Evolutionary conservation across 2,888 invertebrate genomes (phyloP), one percentile per base, ranked within the genome.

Genomic region (Caenorhabditis japonica): DNA sequence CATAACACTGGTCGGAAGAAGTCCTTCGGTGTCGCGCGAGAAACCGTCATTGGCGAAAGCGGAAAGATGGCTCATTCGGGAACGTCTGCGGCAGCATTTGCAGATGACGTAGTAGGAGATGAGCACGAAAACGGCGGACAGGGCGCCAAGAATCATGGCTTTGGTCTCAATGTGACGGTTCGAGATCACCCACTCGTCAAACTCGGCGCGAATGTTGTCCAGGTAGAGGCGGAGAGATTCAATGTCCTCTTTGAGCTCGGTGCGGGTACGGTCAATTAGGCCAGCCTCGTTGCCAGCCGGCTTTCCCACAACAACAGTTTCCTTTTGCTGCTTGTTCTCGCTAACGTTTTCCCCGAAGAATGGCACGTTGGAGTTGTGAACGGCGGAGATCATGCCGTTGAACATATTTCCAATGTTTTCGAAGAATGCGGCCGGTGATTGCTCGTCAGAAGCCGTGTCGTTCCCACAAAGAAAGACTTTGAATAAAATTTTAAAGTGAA

Each of bases 171-270:
- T 58, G 33, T 72, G 47, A 5, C 53, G 27, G 33, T 64, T 72
- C 10, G 72, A 64, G n/a, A 60, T 39, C 33, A 72, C 27, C 72
- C 72, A 72, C n/a, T 64, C 72, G 30, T 64, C 53, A 23, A 72
- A 47, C 21, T 58, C 49, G 3, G 30, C 17, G 10, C 46, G 64
- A 23, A 72, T 17, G 15, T 23, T 34, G 4, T 19, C 21, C 27
- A 59, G 33, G 46, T 62, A 62, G 1, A 27, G 33, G n/a, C 19
- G 53, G 4, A 72, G 52, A n/a, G 43, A 13, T 2, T 25, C 30
- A 17, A 72, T 51, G 41, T 72, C 72, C 13, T 53, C 27, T 15
- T 59, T 59, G 30, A 72, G 41, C 17, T 64, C 64, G n/a, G 46
- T 44, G 1, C 61, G 64, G 8, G 72, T 72, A 10, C 64, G 64